A percentile compares a stretch with the other conserved stretches of the same genome.
phyloP scores from a whole-genome alignment of 2,888 invertebrate species.

The Cetonia aurata region DNA sequence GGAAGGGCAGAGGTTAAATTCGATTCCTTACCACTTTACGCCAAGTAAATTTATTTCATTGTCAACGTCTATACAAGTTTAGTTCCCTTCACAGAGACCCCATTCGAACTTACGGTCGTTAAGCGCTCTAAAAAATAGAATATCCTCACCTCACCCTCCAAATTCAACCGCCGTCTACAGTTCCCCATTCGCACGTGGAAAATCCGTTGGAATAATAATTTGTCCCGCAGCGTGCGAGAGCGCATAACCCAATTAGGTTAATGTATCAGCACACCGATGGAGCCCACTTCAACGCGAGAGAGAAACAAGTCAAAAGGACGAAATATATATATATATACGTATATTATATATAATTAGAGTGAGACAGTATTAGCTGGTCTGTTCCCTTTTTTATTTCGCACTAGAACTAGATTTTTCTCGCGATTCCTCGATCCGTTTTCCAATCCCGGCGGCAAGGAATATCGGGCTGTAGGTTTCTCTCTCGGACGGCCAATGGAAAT shows the following conservation, averaged over 20 bases:
- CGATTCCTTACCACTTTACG: no score
- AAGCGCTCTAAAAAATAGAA: no score
- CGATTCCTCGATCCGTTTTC: no score
- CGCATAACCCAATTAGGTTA: slow-evolving; percentile 22
- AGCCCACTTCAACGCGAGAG: not conserved
- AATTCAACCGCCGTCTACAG: not conserved
- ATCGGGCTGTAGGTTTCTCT: not conserved
- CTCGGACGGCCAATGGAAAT: slow-evolving; percentile 5
- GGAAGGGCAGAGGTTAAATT: no score
- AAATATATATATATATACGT: no score
- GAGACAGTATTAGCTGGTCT: no score
- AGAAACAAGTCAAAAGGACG: no score
- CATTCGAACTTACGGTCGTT: no score
- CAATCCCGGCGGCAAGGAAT: not conserved
- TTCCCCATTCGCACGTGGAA: not conserved
- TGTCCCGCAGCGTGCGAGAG: not conserved
- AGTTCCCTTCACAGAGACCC: no score
- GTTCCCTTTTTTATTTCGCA: not conserved
- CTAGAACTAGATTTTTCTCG: not conserved
- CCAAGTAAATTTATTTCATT: no score
- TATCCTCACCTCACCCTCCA: not conserved
- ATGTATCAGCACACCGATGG: slow-evolving; percentile 7
- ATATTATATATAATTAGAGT: no score
- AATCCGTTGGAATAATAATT: not conserved
- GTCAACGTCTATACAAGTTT: no score